Conservation (phyloP, 92 coral and sea anemone species). For the Phenganax subtilis region DNA sequence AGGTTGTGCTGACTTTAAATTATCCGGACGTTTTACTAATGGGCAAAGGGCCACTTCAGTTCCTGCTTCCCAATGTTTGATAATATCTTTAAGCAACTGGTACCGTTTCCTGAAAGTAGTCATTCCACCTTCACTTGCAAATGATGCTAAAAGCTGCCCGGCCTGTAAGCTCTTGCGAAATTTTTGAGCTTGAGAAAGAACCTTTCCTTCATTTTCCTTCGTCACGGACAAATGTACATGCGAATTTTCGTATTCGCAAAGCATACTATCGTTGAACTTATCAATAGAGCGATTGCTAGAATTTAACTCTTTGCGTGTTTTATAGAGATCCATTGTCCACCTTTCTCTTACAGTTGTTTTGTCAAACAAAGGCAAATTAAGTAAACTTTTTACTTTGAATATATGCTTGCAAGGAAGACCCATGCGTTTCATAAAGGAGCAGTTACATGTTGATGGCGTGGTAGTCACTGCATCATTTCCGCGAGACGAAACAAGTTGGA, state of each 20-base stretch:
- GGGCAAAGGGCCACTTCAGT: conserved; percentile 39
- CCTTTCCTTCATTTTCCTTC: conserved; percentile 16
- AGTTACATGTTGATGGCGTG: conserved; percentile 42
- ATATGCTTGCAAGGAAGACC: conserved; percentile 62
- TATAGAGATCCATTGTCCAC: conserved; percentile 56
- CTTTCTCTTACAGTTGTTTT: conserved; percentile 40
- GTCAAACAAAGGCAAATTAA: conserved; percentile 53
- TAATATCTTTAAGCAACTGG: conserved; percentile 28
- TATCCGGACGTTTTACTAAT: neutral
- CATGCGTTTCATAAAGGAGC: conserved; percentile 55
- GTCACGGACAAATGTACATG: neutral
- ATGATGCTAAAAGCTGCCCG: conserved; percentile 53
- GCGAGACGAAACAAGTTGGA: neutral
- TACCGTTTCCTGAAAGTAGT: conserved; percentile 43
- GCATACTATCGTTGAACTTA: neutral
- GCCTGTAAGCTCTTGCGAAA: conserved; percentile 45
- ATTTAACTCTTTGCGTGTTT: conserved; percentile 19
- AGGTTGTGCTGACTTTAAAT: conserved; percentile 9
- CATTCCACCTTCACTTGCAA: conserved; percentile 58
- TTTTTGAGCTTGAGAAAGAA: conserved; percentile 36
- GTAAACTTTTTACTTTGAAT: conserved; percentile 48
- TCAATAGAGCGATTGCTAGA: neutral
- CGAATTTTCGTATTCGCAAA: neutral
- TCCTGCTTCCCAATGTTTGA: conserved; percentile 44
- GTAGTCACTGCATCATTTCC: neutral